phyloP scores from a whole-genome alignment of 1,140 invertebrate genomes.

The Anastatus disparis region DNA sequence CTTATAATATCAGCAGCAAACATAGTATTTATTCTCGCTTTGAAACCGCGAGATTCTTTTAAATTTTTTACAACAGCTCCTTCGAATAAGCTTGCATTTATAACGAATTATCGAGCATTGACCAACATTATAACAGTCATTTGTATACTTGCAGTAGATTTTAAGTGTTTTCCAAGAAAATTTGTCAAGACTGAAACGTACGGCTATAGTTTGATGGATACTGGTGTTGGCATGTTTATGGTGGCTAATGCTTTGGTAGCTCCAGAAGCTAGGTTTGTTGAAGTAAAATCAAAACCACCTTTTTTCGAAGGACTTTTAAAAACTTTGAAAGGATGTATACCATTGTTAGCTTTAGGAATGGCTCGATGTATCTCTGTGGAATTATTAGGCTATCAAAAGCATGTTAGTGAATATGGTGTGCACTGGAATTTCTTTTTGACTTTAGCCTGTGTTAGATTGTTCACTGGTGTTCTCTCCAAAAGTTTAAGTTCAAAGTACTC shows the following conservation, averaged over 20 bases:
- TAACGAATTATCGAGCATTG: slow-evolving; percentile 76
- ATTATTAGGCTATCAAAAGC: slow-evolving; percentile 82
- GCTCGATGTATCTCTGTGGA: slow-evolving; percentile 74
- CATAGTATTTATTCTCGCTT: slow-evolving; percentile 37
- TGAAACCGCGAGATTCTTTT: slow-evolving; percentile 4
- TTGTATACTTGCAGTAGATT: slow-evolving; percentile 94
- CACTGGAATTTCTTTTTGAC: slow-evolving; percentile 99
- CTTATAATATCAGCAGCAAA: slow-evolving; percentile 46
- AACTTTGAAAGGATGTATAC: slow-evolving; percentile 57
- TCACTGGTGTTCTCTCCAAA: slow-evolving; percentile 71
- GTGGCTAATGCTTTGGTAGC: slow-evolving; percentile 86
- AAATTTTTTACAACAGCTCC: not conserved
- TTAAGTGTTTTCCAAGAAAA: slow-evolving; percentile 82
- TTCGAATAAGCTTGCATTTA: slow-evolving; percentile 59
- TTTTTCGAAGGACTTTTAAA: slow-evolving; percentile 39
- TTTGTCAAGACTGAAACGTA: slow-evolving; percentile 88
- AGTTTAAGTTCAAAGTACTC: slow-evolving; percentile 63
- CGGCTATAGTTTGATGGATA: slow-evolving; percentile 94
- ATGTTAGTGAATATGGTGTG: slow-evolving; percentile 91
- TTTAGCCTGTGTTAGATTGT: slow-evolving; percentile 82
- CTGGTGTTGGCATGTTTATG: slow-evolving; percentile 91
- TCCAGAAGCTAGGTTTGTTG: slow-evolving; percentile 66
- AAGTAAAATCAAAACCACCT: slow-evolving; percentile 53
- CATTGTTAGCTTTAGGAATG: slow-evolving; percentile 78
- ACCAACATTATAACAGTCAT: slow-evolving; percentile 81